These are phyloP conservation scores for Drosophila kanekoi DNA, from an alignment of 2,888 invertebrate species.

Conservation along the genomic window DNA sequence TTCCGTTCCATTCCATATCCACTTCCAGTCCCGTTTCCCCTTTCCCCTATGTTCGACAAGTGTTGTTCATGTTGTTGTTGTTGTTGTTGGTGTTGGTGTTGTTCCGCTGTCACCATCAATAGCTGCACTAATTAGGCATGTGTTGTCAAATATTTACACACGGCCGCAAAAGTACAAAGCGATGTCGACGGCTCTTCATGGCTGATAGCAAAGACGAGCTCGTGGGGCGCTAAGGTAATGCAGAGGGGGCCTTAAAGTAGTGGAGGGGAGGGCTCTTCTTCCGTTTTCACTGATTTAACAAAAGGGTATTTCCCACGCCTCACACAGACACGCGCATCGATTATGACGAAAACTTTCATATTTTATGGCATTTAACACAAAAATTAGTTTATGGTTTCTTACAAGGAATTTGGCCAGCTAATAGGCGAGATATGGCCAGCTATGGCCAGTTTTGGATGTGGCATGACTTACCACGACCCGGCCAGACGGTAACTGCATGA, in stretches of 20 bases:
- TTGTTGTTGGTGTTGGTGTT: constrained; percentile 29
- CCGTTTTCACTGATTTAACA: constrained; percentile 73
- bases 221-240: not conserved
- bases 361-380: constrained; percentile 67
- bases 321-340: constrained; percentile 34
- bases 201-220: constrained; percentile 42
- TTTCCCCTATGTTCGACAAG: constrained; percentile 39
- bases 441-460: constrained; percentile 17
- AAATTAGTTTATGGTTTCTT: constrained; percentile 71
- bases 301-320: constrained; percentile 72
- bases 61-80: constrained; percentile 41
- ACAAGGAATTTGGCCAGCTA: constrained; percentile 67
- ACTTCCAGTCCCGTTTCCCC: constrained; percentile 29
- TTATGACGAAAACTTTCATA: constrained; percentile 75
- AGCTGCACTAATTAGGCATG: constrained; percentile 84
- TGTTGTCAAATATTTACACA: constrained; percentile 83
- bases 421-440: constrained; percentile 32
- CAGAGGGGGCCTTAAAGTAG: not conserved
- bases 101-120: constrained; percentile 76
- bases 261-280: constrained; percentile 47
- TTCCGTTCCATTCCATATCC: constrained; percentile 50
- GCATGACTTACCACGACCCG: too few relatives aligned
- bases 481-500: constrained; percentile 49
- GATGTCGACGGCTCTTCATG: constrained; percentile 43
- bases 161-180: constrained; percentile 81